Evolutionary conservation across 2,888 invertebrate species (phyloP), one percentile per base, ranked within the genome.

Genomic region (Rotaria macrura): DNA sequence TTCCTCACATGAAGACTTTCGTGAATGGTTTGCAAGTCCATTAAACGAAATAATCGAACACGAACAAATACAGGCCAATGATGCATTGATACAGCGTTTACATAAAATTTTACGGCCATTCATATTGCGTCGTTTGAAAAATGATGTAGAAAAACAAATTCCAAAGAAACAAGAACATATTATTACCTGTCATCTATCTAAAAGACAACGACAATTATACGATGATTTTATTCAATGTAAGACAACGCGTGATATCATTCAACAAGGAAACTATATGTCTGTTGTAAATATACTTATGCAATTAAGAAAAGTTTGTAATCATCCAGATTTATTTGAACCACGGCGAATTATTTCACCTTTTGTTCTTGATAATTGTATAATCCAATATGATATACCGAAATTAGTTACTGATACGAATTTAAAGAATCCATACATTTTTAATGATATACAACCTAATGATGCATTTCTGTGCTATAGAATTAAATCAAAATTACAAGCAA

Each of bases 1-100:
- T 92, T 95, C 96, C 88, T 96, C 96, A 85, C 96, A 98, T 92
- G 93, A 95, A 85, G 96, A 97, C 92, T 91, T 92, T 89, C 96
- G 96, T 91, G 96, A 97, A 92, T 98, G 98, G 98, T 99, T 99
- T 93, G 95, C 95, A 87, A 96, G 95, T 92, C 97, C 97, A 74
- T 95, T 99, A 87, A 95, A 96, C 43, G 96, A 95, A 87, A 96
- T 96, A 96, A 95, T 96, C 87, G 96, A 96, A 91, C 96, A 96
- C 87, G 95, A 94, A 90, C 94, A 94, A 87, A 95, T 95, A 55
- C 20, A 20, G 25, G 25, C 49, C 91, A 96, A 96, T 91, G 95
- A 95, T 89, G 94, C 93, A 88, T 94, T 96, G 88, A 95, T 96
- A 88, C 94, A 94, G 90, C 93, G 95, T 88, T 92, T 96, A 88